These are phyloP conservation scores for Calidris pygmaea DNA, from an alignment of 2,113 vertebrate genomes.

Conservation along the genomic window DNA sequence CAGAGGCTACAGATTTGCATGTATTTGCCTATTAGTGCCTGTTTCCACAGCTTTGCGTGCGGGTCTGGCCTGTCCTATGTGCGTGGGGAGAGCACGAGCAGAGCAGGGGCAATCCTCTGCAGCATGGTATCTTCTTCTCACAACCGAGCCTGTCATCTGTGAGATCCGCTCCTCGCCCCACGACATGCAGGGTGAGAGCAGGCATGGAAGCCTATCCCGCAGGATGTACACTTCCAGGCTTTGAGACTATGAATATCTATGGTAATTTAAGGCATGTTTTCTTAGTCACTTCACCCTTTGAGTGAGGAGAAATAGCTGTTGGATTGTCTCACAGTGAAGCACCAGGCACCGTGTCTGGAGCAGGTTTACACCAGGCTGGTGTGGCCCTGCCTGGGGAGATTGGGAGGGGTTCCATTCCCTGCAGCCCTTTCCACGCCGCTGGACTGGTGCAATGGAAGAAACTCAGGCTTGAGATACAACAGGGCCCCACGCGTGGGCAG, in stretches of 20 bases:
- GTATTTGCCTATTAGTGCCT: neutral
- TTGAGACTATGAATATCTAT: neutral
- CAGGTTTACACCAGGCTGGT: neutral
- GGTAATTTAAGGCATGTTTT: neutral
- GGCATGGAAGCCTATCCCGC: neutral
- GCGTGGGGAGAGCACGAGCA: accelerated
- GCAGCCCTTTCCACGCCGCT: neutral
- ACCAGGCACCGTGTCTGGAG: neutral
- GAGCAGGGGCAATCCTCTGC: neutral
- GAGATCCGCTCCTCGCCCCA: neutral
- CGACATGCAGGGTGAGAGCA: neutral
- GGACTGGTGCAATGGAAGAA: neutral
- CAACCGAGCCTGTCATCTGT: neutral
- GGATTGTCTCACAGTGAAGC: neutral
- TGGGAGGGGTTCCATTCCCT: neutral
- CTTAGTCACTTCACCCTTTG: neutral
- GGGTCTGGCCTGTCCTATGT: neutral
- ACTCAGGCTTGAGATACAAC: neutral
- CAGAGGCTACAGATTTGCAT: neutral
- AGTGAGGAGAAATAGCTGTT: neutral
- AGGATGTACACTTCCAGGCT: neutral
- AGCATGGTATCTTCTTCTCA: neutral
- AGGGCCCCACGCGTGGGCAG: accelerated
- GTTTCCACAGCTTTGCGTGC: neutral
- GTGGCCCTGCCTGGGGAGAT: neutral